Evolutionary conservation across 2,888 invertebrate species (phyloP).

Genomic region (Sclerodermus sp.): DNA sequence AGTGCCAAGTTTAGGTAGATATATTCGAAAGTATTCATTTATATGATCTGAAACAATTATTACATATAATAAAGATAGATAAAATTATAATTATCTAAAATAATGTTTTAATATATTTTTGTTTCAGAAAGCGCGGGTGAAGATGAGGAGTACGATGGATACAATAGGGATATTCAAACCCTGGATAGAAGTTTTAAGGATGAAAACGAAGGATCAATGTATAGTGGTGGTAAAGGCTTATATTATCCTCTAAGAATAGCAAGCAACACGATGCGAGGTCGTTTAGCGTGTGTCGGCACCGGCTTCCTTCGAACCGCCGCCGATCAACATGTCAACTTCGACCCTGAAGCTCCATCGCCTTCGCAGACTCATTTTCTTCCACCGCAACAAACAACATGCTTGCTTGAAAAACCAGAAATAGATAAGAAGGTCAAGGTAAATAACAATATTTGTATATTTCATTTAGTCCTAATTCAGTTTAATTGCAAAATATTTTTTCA

Average conservation of each 20-base stretch:
- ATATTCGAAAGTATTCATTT: too few relatives aligned
- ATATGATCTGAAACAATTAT: too few relatives aligned
- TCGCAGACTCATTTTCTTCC: slow-evolving; percentile 29
- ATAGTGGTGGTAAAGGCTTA: background rate
- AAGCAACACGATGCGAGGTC: slow-evolving; percentile 22
- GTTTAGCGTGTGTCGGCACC: slow-evolving; percentile 18
- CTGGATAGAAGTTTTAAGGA: slow-evolving; percentile 46
- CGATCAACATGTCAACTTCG: slow-evolving; percentile 49
- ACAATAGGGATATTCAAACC: slow-evolving; percentile 52
- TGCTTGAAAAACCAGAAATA: slow-evolving; percentile 67
- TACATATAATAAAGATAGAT: too few relatives aligned
- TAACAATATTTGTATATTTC: too few relatives aligned
- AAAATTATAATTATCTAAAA: too few relatives aligned
- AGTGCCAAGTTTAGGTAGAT: too few relatives aligned
- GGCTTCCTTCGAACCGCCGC: slow-evolving; percentile 29
- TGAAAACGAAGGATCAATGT: slow-evolving; percentile 24
- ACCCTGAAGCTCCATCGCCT: slow-evolving; percentile 63
- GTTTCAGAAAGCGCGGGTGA: slow-evolving; percentile 65
- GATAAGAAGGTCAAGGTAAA: slow-evolving; percentile 78
- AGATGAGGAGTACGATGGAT: slow-evolving; percentile 64
- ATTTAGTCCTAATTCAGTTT: too few relatives aligned
- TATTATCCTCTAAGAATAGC: slow-evolving; percentile 44
- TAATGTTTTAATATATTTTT: too few relatives aligned
- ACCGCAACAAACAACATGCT: slow-evolving; percentile 54
- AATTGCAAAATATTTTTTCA: too few relatives aligned